phyloP scores from a whole-genome alignment of 2,888 invertebrate genomes.

The Stratiomys singularior region DNA sequence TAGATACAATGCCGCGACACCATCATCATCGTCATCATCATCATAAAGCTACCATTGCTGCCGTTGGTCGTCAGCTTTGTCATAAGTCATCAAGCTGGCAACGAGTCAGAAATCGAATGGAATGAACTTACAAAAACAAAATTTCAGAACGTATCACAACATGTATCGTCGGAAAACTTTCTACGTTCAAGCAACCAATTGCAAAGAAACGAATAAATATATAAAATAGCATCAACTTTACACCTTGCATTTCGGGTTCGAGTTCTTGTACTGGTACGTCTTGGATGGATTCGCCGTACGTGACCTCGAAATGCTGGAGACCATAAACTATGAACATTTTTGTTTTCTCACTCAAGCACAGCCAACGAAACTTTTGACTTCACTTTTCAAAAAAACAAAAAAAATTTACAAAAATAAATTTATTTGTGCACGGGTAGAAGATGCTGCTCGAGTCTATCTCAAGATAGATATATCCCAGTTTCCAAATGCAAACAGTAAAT shows the following conservation, averaged over 20 bases:
- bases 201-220: neutral
- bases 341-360: neutral
- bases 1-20: neutral
- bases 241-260: slow-evolving; percentile 5
- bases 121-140: slow-evolving; percentile 22
- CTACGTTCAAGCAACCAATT: neutral
- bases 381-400: slow-evolving; percentile 1
- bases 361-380: slow-evolving; percentile 13
- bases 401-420: no score
- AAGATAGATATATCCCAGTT: no score
- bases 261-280: neutral
- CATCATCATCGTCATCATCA: neutral
- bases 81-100: slow-evolving; percentile 11
- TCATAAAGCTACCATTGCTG: neutral
- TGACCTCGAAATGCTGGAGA: slow-evolving; percentile 24
- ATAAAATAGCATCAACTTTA: slow-evolving; percentile 3
- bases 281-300: neutral
- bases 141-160: slow-evolving; percentile 14
- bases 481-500: no score
- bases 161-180: slow-evolving; percentile 21
- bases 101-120: slow-evolving; percentile 10
- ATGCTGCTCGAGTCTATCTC: no score
- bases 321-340: slow-evolving; percentile 22
- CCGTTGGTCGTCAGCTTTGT: neutral
- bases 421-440: no score